A percentile compares a stretch with the other conserved stretches of the same genome.
These are phyloP conservation scores for Athalia circularis DNA, from an alignment of 2,888 invertebrate species.

Conservation along the genomic window DNA sequence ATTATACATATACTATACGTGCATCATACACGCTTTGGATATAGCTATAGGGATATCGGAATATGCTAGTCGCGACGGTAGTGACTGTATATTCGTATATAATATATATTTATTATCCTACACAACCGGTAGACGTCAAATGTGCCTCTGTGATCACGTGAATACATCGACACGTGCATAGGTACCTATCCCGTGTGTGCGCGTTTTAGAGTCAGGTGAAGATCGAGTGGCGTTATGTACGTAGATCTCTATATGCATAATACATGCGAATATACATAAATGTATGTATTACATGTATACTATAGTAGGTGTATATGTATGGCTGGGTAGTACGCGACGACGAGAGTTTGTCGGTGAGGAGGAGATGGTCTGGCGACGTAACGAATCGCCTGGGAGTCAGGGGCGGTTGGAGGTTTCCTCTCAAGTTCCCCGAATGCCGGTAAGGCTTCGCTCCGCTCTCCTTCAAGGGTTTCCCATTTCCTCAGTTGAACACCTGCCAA, in stretches of 20 bases:
- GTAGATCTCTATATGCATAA: conserved; percentile 27
- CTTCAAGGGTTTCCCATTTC: conserved; percentile 44
- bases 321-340: background rate
- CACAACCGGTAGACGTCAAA: background rate
- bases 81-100: background rate
- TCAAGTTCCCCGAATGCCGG: conserved; percentile 23
- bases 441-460: conserved; percentile 29
- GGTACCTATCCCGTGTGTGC: too few species aligned
- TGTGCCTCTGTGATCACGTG: too few species aligned
- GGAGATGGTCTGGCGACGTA: background rate
- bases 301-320: background rate
- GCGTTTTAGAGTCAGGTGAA: background rate
- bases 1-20: background rate
- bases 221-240: conserved; percentile 14
- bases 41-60: background rate
- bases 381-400: conserved; percentile 4
- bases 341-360: background rate
- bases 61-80: background rate
- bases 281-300: background rate
- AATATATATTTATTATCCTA: background rate
- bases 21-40: background rate
- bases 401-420: conserved; percentile 17
- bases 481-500: conserved; percentile 41
- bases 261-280: conserved; percentile 22
- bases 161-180: too few species aligned